Conservation (phyloP, 2,113 vertebrate species). For the Nerophis lumbriciformis region DNA sequence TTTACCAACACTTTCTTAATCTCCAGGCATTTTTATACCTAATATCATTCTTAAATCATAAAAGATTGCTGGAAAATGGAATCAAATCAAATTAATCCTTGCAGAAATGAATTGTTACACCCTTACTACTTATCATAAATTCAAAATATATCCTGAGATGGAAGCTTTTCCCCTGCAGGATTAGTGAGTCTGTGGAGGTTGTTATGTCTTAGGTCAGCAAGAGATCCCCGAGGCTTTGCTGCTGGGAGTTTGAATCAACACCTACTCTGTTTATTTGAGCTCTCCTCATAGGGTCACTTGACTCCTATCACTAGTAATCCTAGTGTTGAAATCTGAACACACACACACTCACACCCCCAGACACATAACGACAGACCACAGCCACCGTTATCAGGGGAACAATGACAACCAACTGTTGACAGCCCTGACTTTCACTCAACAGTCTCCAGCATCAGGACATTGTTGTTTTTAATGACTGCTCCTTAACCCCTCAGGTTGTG, state of each 20-base stretch:
- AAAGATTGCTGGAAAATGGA: too few species aligned
- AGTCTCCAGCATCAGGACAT: not conserved
- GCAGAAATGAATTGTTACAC: too few species aligned
- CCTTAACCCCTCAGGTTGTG: slow-evolving; percentile 16
- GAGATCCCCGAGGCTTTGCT: slow-evolving; percentile 35
- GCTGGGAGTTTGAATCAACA: slow-evolving; percentile 61
- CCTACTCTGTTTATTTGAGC: slow-evolving; percentile 59
- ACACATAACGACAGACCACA: slow-evolving; percentile 25
- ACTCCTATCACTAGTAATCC: slow-evolving; percentile 41
- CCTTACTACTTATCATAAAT: too few species aligned
- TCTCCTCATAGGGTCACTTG: slow-evolving; percentile 40
- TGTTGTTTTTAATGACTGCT: slow-evolving; percentile 36
- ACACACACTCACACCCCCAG: slow-evolving; percentile 20
- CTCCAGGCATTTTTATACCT: too few species aligned
- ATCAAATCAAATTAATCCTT: too few species aligned
- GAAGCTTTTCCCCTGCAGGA: slow-evolving; percentile 29
- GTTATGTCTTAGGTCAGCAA: slow-evolving; percentile 37
- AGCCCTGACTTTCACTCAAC: slow-evolving; percentile 1
- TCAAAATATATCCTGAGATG: too few species aligned
- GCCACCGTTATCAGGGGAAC: slow-evolving; percentile 16
- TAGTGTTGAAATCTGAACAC: slow-evolving; percentile 22
- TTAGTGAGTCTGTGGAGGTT: slow-evolving; percentile 40
- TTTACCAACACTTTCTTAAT: too few species aligned
- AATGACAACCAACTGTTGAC: slow-evolving; percentile 51
- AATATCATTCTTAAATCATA: too few species aligned